Conservation (phyloP, 2,797 vertebrate genomes). For the Triplophysa yarkandensis region DNA sequence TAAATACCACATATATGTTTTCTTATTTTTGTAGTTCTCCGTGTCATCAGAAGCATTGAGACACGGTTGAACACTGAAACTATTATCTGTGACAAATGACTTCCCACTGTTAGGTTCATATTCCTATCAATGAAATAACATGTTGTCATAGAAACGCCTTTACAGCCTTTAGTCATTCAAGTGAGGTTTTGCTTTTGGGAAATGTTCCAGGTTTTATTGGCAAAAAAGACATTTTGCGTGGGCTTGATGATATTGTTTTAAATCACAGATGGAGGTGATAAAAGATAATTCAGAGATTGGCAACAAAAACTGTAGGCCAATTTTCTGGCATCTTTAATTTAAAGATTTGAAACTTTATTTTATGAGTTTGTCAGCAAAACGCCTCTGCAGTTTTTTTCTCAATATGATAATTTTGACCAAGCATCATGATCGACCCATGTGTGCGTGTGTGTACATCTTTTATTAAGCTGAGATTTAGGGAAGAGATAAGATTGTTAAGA, state of each 20-base stretch:
- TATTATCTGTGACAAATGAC: neutral
- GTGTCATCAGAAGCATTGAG: neutral
- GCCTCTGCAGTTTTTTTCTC: neutral
- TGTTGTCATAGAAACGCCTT: constrained; percentile 21
- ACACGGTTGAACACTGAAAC: neutral
- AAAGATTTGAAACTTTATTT: neutral
- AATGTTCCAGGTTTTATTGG: constrained; percentile 8
- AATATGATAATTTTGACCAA: neutral
- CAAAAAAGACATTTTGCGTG: neutral
- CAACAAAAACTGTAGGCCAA: too few relatives aligned
- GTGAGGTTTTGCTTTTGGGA: constrained; percentile 4
- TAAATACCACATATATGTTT: too few relatives aligned
- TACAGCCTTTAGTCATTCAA: neutral
- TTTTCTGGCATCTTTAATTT: neutral
- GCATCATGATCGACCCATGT: too few relatives aligned
- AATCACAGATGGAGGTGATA: neutral
- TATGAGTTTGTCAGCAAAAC: neutral
- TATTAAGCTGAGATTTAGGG: neutral
- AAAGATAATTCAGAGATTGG: neutral
- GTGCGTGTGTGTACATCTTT: too few relatives aligned
- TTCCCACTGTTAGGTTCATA: constrained; percentile 9
- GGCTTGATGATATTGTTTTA: constrained; percentile 2
- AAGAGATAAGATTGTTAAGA: neutral
- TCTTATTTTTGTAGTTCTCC: neutral
- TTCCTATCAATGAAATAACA: neutral